Evolutionary conservation across 2,888 invertebrate species (phyloP).

Genomic region (Hyles lineata): DNA sequence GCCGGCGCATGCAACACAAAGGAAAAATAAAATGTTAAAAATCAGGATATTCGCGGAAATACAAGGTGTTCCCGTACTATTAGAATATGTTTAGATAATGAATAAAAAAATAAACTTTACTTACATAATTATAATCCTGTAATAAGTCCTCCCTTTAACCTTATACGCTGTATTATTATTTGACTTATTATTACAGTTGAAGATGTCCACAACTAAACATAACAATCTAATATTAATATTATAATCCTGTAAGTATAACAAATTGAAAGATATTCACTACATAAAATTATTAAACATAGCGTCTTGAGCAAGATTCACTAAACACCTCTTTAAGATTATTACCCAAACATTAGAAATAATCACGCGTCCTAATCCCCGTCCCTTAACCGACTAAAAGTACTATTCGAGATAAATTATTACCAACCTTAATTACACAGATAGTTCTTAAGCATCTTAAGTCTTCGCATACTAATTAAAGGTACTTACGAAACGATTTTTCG

Average conservation of each 20-base stretch:
- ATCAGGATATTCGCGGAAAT: too few species aligned
- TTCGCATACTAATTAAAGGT: background rate
- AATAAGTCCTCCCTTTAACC: too few species aligned
- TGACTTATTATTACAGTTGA: too few species aligned
- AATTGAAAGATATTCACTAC: background rate
- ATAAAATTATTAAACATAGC: background rate
- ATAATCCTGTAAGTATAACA: background rate
- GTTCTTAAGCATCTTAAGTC: background rate
- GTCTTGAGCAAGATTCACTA: background rate
- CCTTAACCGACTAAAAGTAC: background rate
- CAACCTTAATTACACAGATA: background rate
- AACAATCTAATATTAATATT: background rate
- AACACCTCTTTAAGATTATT: background rate
- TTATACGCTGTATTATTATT: too few species aligned
- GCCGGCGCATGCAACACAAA: too few species aligned
- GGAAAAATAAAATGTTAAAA: too few species aligned
- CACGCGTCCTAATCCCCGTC: background rate
- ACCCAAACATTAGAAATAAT: constrained; percentile 8
- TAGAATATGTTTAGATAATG: too few species aligned
- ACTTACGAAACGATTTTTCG: too few species aligned
- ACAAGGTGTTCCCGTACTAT: too few species aligned
- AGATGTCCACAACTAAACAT: too few species aligned
- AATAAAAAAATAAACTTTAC: too few species aligned
- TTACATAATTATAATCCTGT: too few species aligned
- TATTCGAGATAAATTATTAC: constrained; percentile 2